A percentile compares a stretch with the other conserved stretches of the same genome.
phyloP scores from a whole-genome alignment of 2,888 invertebrate genomes.

The Metopia argyrocephala region DNA sequence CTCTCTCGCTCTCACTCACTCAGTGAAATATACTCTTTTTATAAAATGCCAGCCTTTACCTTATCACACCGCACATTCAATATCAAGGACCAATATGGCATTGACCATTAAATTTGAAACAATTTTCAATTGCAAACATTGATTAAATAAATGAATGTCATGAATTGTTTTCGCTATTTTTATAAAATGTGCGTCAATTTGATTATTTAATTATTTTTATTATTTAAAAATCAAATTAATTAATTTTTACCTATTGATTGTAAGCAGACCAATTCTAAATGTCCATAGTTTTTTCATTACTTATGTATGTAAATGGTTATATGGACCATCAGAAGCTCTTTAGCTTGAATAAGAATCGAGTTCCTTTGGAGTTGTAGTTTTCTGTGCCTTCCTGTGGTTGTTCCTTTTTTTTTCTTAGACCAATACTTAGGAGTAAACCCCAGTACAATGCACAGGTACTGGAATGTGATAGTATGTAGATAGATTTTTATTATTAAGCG shows the following conservation, averaged over 20 bases:
- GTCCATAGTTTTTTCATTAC: too few species aligned
- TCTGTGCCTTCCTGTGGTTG: too few species aligned
- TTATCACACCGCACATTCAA: constrained; percentile 12
- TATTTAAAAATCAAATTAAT: neutral
- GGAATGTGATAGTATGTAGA: too few species aligned
- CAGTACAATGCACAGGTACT: too few species aligned
- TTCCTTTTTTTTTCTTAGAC: too few species aligned
- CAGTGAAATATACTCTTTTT: neutral
- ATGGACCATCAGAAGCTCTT: too few species aligned
- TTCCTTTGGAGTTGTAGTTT: too few species aligned
- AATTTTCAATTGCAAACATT: constrained; percentile 1
- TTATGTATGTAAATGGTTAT: too few species aligned
- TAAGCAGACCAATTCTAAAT: too few species aligned
- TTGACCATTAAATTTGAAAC: constrained; percentile 40
- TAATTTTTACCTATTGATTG: neutral
- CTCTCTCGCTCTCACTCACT: neutral
- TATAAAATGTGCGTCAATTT: neutral
- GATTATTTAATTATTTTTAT: neutral
- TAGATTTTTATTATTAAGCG: too few species aligned
- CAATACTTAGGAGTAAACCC: too few species aligned
- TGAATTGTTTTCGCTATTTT: neutral
- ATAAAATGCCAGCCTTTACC: neutral
- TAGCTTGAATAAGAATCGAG: too few species aligned
- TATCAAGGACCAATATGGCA: constrained; percentile 44
- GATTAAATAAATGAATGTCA: neutral